These are phyloP conservation scores for Redunca redunca DNA, from an alignment of 2,113 vertebrate species.

Conservation along the genomic window DNA sequence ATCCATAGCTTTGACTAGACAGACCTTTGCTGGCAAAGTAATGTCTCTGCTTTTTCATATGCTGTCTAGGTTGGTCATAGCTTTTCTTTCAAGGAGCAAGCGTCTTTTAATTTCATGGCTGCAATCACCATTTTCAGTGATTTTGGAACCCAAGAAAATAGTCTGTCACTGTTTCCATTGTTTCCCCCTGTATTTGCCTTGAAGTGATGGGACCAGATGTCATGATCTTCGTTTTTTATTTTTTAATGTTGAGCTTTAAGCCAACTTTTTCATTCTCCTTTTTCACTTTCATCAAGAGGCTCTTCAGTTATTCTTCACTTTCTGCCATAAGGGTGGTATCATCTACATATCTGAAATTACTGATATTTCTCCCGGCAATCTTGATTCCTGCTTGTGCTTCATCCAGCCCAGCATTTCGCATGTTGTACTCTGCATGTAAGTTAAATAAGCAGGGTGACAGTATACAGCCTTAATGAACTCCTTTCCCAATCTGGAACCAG, in stretches of 20 bases:
- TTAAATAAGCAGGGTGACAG: background rate
- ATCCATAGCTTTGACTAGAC: background rate
- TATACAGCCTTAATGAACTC: background rate
- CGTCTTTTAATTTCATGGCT: background rate
- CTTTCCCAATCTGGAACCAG: background rate
- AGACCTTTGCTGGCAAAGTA: background rate
- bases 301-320: background rate
- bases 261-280: background rate
- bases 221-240: background rate
- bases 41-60: background rate
- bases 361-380: background rate
- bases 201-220: background rate
- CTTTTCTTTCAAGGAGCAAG: background rate
- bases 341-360: background rate
- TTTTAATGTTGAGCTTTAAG: background rate
- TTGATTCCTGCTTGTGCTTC: background rate
- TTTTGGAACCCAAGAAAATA: background rate
- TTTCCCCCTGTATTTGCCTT: background rate
- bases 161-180: background rate
- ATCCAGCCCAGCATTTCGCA: rapidly evolving
- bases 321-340: background rate
- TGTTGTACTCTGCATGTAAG: background rate
- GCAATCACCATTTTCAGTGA: background rate
- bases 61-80: background rate
- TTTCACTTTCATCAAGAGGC: background rate